Conservation (phyloP, 1,140 invertebrate genomes). For the Acromyrmex heyeri region DNA sequence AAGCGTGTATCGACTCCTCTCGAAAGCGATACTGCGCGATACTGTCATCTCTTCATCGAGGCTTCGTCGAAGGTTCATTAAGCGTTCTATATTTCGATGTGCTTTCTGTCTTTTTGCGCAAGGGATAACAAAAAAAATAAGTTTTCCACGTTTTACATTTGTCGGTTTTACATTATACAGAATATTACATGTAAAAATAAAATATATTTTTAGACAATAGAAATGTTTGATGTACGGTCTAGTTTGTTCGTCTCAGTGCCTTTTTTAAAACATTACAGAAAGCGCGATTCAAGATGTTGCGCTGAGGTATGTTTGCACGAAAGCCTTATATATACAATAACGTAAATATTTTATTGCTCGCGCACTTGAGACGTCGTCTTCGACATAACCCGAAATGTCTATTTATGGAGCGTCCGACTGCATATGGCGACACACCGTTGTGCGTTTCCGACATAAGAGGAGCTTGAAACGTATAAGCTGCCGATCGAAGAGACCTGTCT, state of each 20-base stretch:
- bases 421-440: neutral
- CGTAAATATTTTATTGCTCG: conserved; percentile 38
- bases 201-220: neutral
- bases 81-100: neutral
- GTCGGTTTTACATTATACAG: neutral
- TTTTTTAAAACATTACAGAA: neutral
- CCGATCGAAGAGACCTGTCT: neutral
- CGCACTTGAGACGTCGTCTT: neutral
- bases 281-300: neutral
- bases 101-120: neutral
- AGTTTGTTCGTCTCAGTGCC: neutral
- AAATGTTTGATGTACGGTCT: neutral
- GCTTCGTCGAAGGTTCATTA: conserved; percentile 2
- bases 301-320: neutral
- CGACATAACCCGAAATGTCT: conserved; percentile 45
- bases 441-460: conserved; percentile 37
- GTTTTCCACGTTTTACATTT: neutral
- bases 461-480: conserved; percentile 10
- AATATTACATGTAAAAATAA: neutral
- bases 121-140: neutral
- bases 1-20: conserved; percentile 11
- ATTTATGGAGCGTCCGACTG: conserved; percentile 45
- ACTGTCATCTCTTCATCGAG: conserved; percentile 44
- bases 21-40: conserved; percentile 41
- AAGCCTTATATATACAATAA: neutral